phyloP scores from a whole-genome alignment of 1,140 invertebrate genomes.

The Vanessa atalanta region DNA sequence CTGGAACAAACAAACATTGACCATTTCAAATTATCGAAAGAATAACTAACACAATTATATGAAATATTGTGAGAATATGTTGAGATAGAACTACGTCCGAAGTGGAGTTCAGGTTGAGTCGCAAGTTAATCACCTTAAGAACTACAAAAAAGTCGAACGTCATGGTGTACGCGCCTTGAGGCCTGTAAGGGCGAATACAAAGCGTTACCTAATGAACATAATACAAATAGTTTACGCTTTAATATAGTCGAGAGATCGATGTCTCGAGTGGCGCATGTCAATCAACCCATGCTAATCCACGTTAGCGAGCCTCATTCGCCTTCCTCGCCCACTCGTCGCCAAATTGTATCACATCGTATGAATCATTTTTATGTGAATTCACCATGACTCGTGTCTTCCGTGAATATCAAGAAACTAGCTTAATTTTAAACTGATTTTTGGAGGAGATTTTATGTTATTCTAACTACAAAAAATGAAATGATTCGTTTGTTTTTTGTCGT shows the following conservation, averaged over 20 bases:
- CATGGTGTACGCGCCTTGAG: background rate
- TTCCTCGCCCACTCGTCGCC: constrained; percentile 50
- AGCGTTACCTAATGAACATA: background rate
- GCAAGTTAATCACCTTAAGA: background rate
- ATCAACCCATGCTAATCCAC: constrained; percentile 53
- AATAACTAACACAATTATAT: background rate
- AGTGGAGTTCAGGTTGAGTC: background rate
- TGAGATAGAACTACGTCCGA: background rate
- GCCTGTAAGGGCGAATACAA: background rate
- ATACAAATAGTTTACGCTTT: constrained; percentile 2
- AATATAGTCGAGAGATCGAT: constrained; percentile 39
- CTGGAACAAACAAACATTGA: constrained; percentile 57
- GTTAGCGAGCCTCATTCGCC: constrained; percentile 52
- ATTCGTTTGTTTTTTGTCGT: background rate
- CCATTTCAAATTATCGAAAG: constrained; percentile 4
- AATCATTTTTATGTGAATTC: constrained; percentile 37
- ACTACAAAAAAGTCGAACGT: background rate
- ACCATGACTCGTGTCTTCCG: background rate
- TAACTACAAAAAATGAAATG: background rate
- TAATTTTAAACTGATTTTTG: background rate
- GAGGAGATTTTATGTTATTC: too few relatives aligned
- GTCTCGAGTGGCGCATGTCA: constrained; percentile 42
- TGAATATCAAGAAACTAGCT: background rate
- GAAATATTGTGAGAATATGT: background rate
- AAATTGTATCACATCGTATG: constrained; percentile 39